These are phyloP conservation scores for Bos indicus DNA, from an alignment of 2,113 vertebrate species.

Conservation along the genomic window DNA sequence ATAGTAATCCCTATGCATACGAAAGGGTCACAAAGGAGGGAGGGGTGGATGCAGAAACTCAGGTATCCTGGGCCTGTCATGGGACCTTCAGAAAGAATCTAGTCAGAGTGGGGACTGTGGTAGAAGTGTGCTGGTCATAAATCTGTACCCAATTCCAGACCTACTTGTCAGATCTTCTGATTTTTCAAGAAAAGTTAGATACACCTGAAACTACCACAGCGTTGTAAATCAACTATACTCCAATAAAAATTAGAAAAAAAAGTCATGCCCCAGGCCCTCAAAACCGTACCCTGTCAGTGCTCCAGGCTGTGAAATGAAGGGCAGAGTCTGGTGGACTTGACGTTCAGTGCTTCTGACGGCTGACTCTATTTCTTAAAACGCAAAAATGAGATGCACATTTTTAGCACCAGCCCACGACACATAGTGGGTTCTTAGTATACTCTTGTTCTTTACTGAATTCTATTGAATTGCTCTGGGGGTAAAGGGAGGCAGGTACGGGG, in stretches of 20 bases:
- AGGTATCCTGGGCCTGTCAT: neutral
- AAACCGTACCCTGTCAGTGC: neutral
- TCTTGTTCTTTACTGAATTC: neutral
- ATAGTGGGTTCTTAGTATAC: neutral
- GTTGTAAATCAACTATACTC: neutral
- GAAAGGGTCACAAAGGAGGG: neutral
- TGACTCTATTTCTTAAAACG: neutral
- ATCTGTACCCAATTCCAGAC: neutral
- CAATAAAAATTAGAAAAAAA: neutral
- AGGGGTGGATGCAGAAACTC: neutral
- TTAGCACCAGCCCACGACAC: neutral
- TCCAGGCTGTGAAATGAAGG: neutral
- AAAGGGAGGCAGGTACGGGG: neutral
- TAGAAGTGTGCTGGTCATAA: neutral
- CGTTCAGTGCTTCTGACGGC: neutral
- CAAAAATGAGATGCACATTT: neutral
- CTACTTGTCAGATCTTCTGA: neutral
- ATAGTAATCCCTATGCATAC: neutral
- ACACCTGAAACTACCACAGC: neutral
- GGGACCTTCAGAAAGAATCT: neutral
- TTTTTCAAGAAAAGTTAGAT: neutral
- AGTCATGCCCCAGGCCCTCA: neutral
- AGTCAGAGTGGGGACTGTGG: neutral
- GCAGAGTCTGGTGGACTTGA: neutral
- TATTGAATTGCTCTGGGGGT: neutral